phyloP scores from a whole-genome alignment of 2,888 invertebrate genomes.

The Ormyrus pomaceus region DNA sequence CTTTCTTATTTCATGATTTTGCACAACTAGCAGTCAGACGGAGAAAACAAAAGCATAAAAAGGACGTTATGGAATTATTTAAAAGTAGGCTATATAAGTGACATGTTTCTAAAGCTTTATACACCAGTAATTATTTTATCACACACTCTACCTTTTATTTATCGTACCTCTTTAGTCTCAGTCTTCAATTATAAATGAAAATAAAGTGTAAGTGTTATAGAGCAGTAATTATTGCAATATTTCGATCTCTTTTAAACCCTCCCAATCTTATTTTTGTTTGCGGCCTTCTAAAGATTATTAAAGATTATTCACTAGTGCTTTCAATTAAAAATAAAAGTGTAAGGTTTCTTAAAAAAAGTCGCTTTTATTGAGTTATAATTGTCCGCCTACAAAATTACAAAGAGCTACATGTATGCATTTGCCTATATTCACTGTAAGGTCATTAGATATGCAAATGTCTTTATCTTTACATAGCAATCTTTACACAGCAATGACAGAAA shows the following conservation, averaged over 20 bases:
- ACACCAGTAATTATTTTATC: slow-evolving; percentile 41
- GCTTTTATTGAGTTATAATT: neutral
- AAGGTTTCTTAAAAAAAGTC: no score
- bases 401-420: slow-evolving; percentile 21
- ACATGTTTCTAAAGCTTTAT: slow-evolving; percentile 48
- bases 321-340: no score
- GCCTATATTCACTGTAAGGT: slow-evolving; percentile 36
- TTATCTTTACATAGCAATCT: slow-evolving; percentile 57
- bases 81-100: slow-evolving; percentile 45
- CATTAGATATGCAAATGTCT: slow-evolving; percentile 55
- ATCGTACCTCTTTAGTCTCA: neutral
- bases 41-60: slow-evolving; percentile 20
- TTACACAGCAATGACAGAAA: slow-evolving; percentile 54
- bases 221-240: no score
- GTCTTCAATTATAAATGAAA: slow-evolving; percentile 16
- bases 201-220: no score
- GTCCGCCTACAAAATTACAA: slow-evolving; percentile 25
- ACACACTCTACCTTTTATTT: slow-evolving; percentile 31
- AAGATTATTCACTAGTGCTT: no score
- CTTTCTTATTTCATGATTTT: neutral
- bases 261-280: no score
- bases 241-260: no score
- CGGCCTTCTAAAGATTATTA: no score
- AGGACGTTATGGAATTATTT: slow-evolving; percentile 21
- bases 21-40: neutral